These are phyloP conservation scores for Bhutanitis thaidina DNA, from an alignment of 2,888 invertebrate species.

Conservation along the genomic window DNA sequence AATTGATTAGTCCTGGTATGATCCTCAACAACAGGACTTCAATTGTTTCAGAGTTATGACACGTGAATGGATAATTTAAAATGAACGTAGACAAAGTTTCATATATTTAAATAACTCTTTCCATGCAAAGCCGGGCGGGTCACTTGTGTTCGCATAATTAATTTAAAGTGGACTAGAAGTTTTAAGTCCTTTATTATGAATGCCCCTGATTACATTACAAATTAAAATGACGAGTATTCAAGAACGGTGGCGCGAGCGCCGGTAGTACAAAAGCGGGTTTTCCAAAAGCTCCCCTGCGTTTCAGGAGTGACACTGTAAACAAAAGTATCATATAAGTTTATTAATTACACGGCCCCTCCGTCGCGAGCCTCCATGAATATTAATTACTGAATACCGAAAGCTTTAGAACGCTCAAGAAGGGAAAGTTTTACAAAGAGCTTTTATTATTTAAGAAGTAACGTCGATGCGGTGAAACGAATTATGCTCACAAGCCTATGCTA, in stretches of 20 bases:
- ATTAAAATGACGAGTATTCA: constrained; percentile 8
- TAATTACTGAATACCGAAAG: constrained; percentile 79
- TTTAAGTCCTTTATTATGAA: constrained; percentile 6
- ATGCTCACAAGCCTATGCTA: constrained; percentile 42
- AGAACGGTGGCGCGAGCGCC: constrained; percentile 27
- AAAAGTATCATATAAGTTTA: constrained; percentile 81
- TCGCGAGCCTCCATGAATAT: constrained; percentile 77
- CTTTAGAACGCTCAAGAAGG: constrained; percentile 78
- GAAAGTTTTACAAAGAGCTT: constrained; percentile 80
- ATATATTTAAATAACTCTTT: too few species aligned
- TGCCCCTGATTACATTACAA: constrained; percentile 7
- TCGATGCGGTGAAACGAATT: constrained; percentile 71
- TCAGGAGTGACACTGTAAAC: constrained; percentile 76
- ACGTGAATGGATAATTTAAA: too few species aligned
- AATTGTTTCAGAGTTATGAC: too few species aligned
- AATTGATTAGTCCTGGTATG: too few species aligned
- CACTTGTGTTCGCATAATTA: too few species aligned
- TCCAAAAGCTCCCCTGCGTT: constrained; percentile 34
- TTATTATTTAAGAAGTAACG: constrained; percentile 79
- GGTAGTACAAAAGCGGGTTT: constrained; percentile 37
- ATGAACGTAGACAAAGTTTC: too few species aligned
- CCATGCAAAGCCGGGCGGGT: too few species aligned
- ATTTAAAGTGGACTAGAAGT: not conserved
- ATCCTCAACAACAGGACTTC: too few species aligned
- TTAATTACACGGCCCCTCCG: constrained; percentile 78